Evolutionary conservation across 1,140 invertebrate species (phyloP).

Genomic region (Globodera ellingtonae): DNA sequence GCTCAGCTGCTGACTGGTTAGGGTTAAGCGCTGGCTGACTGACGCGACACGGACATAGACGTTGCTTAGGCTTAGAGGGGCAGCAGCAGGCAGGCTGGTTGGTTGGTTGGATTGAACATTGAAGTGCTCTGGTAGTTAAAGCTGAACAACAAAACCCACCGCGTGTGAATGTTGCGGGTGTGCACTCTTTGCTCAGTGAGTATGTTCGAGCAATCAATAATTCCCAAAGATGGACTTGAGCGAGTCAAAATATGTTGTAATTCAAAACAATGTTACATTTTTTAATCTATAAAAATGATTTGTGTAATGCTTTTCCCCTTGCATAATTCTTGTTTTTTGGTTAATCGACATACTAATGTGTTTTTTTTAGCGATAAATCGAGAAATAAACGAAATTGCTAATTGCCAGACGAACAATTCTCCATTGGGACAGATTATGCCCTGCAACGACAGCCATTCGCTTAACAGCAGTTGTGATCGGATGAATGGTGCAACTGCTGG

Average conservation of each 20-base stretch:
- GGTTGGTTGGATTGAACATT: neutral
- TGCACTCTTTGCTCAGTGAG: neutral
- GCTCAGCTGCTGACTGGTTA: too few relatives aligned
- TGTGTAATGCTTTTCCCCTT: neutral
- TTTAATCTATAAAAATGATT: too few relatives aligned
- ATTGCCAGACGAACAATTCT: neutral
- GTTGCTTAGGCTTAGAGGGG: too few relatives aligned
- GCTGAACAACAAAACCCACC: neutral
- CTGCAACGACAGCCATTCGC: constrained; percentile 19
- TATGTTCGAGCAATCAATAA: neutral
- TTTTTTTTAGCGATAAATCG: neutral
- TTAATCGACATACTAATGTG: neutral
- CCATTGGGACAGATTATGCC: constrained; percentile 7
- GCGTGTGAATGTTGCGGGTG: neutral
- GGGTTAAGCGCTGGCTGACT: too few relatives aligned
- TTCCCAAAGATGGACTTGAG: neutral
- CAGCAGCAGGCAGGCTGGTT: too few relatives aligned
- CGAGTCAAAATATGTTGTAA: too few relatives aligned
- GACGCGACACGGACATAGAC: too few relatives aligned
- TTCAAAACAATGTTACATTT: too few relatives aligned
- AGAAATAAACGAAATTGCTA: neutral
- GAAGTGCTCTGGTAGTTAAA: neutral
- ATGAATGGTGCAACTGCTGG: constrained; percentile 8
- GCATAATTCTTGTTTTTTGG: neutral
- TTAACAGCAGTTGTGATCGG: constrained; percentile 9